Percentiles rank a stretch among this genome's conserved stretches.
Conservation (phyloP, 1,140 invertebrate genomes). For the Conus ventricosus region DNA sequence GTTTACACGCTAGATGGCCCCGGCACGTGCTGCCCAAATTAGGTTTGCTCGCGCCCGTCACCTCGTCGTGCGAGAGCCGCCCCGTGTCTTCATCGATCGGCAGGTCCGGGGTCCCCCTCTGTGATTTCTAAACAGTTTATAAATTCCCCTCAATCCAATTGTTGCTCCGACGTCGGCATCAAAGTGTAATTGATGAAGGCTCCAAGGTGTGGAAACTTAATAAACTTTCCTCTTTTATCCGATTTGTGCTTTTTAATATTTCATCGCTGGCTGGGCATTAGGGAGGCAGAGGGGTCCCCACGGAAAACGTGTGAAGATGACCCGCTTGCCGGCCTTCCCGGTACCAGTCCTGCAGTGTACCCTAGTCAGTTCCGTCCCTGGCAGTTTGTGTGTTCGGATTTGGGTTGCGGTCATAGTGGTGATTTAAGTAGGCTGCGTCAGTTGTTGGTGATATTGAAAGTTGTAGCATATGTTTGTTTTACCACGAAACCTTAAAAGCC, state of each 20-base stretch:
- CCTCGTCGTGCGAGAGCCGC: slow-evolving; percentile 24
- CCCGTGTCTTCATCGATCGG: slow-evolving; percentile 41
- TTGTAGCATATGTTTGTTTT: too few species aligned
- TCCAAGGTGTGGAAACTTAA: slow-evolving; percentile 39
- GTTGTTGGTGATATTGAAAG: too few species aligned
- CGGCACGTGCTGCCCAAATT: slow-evolving; percentile 36
- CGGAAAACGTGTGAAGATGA: slow-evolving; percentile 28
- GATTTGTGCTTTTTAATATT: slow-evolving; percentile 48
- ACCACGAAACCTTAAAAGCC: too few species aligned
- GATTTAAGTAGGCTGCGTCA: too few species aligned
- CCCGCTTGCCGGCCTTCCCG: not conserved
- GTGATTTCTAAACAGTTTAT: slow-evolving; percentile 57
- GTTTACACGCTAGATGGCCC: slow-evolving; percentile 37
- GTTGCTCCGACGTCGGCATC: slow-evolving; percentile 48
- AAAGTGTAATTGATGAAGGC: slow-evolving; percentile 51
- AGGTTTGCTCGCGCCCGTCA: slow-evolving; percentile 39
- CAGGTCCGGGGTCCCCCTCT: slow-evolving; percentile 36
- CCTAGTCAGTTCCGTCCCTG: not conserved
- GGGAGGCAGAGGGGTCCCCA: slow-evolving; percentile 21
- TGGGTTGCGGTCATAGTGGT: not conserved
- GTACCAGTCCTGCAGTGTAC: not conserved
- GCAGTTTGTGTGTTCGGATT: not conserved
- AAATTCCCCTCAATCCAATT: slow-evolving; percentile 53
- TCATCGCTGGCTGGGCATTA: slow-evolving; percentile 33
- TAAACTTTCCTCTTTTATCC: slow-evolving; percentile 43